These are phyloP conservation scores for Panthera leo DNA, from an alignment of 2,113 vertebrate species.

Conservation along the genomic window DNA sequence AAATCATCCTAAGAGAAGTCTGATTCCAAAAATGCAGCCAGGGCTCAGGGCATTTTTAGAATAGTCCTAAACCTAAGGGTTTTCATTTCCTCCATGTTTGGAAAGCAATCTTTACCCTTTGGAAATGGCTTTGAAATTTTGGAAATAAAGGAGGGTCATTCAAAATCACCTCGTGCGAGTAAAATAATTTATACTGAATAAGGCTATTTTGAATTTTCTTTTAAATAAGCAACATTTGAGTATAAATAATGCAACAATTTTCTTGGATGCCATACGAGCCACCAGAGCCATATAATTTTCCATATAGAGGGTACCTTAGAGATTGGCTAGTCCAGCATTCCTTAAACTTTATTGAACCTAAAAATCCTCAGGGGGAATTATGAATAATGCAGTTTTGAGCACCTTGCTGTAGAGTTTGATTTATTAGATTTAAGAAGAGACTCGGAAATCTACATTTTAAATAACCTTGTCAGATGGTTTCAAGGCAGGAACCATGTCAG, in stretches of 20 bases:
- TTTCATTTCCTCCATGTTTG: conserved; percentile 14
- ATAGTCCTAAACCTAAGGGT: not conserved
- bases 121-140: conserved; percentile 15
- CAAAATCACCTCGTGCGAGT: conserved; percentile 10
- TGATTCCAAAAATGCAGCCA: not conserved
- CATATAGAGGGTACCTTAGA: not conserved
- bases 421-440: conserved; percentile 40
- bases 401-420: not conserved
- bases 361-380: not conserved
- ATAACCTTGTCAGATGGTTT: not conserved
- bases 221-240: conserved; percentile 7
- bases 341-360: not conserved
- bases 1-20: not conserved
- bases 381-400: conserved; percentile 5
- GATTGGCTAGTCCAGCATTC: not conserved
- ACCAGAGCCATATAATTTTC: not conserved
- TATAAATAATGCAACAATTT: not conserved
- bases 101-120: conserved; percentile 29
- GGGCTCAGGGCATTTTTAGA: not conserved
- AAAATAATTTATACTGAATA: conserved; percentile 9
- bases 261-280: not conserved
- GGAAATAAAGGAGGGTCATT: conserved; percentile 17
- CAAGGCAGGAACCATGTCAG: not conserved
- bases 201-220: conserved; percentile 33
- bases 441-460: not conserved